Evolutionary conservation across 2,113 vertebrate species (phyloP).

Genomic region (Takifugu bimaculatus): DNA sequence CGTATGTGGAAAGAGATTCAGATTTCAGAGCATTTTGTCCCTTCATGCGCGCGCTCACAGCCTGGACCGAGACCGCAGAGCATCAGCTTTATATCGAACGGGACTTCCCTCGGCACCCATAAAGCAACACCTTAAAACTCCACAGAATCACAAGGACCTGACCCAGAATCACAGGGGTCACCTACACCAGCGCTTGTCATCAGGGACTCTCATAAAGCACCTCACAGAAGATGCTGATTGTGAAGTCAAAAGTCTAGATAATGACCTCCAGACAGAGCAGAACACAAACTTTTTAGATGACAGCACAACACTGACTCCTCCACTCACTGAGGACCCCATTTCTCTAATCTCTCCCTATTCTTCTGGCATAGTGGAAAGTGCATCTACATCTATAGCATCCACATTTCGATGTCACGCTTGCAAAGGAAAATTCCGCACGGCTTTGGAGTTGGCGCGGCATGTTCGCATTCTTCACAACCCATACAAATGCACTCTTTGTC

Average conservation of each 20-base stretch:
- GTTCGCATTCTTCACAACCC: constrained; percentile 90
- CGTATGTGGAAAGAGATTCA: constrained; percentile 88
- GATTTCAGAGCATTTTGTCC: constrained; percentile 92
- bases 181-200: constrained; percentile 52
- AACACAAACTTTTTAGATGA: constrained; percentile 62
- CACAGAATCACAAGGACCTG: constrained; percentile 59
- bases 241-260: constrained; percentile 48
- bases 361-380: constrained; percentile 32
- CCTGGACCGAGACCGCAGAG: constrained; percentile 72
- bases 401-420: constrained; percentile 86
- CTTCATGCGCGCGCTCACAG: constrained; percentile 86
- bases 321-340: constrained; percentile 69
- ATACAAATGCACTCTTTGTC: constrained; percentile 87
- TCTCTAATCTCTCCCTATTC: constrained; percentile 62
- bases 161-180: constrained; percentile 40
- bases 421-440: constrained; percentile 91
- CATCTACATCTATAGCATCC: constrained; percentile 48
- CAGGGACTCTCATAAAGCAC: constrained; percentile 54
- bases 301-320: constrained; percentile 67
- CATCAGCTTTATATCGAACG: constrained; percentile 61
- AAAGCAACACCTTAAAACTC: constrained; percentile 70
- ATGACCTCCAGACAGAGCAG: constrained; percentile 52
- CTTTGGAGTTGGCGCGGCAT: constrained; percentile 85
- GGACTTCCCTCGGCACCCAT: constrained; percentile 58
- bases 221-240: constrained; percentile 51